These are phyloP conservation scores for Ondatra zibethicus DNA, from an alignment of 2,113 vertebrate species.

Conservation along the genomic window DNA sequence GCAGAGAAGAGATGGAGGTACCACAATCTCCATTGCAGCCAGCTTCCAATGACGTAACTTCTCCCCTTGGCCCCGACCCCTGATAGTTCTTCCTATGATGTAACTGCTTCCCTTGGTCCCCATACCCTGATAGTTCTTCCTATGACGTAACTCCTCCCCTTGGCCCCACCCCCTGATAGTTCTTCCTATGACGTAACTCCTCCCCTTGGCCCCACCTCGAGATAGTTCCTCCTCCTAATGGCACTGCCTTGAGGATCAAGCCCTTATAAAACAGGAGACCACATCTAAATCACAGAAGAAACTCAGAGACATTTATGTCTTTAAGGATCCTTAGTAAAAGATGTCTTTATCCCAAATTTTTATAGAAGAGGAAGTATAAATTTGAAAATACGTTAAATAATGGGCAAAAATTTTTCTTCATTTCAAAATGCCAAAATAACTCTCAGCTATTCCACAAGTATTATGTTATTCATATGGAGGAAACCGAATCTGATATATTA, in stretches of 20 bases:
- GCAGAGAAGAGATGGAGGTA: not conserved
- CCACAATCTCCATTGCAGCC: not conserved
- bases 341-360: not conserved
- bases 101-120: no score
- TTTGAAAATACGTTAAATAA: not conserved
- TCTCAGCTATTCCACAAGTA: not conserved
- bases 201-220: not conserved
- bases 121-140: not conserved
- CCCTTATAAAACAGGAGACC: not conserved
- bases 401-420: not conserved
- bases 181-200: not conserved
- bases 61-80: not conserved
- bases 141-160: not conserved
- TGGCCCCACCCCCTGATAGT: no score
- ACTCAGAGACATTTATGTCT: not conserved
- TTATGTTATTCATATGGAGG: not conserved
- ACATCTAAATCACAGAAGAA: not conserved
- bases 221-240: not conserved
- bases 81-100: not conserved
- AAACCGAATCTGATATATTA: not conserved
- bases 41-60: not conserved
- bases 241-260: not conserved
- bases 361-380: not conserved
- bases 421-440: conserved; percentile 24
- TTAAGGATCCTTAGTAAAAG: not conserved